Percentiles rank a stretch among this genome's conserved stretches.
Evolutionary conservation across 2,888 invertebrate species (phyloP).

Genomic region (Parapristionchus giblindavisi): DNA sequence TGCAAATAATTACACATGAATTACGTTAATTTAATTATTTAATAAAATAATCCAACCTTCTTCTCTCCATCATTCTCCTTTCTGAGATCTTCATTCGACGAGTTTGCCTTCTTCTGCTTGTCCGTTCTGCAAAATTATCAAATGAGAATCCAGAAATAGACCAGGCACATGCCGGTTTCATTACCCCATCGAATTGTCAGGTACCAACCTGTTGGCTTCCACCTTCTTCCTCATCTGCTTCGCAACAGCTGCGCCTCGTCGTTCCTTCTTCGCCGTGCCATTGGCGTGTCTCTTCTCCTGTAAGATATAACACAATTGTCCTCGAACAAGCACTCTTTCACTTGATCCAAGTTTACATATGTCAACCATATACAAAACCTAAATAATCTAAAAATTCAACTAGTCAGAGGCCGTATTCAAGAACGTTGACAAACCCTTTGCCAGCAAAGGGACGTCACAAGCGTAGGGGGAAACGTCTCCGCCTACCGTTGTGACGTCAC

Average conservation of each 20-base stretch:
- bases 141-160: not conserved
- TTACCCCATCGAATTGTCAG: not conserved
- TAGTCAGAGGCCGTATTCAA: too few species aligned
- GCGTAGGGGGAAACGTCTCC: too few species aligned
- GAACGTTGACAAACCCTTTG: too few species aligned
- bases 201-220: constrained; percentile 6
- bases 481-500: too few species aligned
- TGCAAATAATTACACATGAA: not conserved
- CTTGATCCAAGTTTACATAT: not conserved
- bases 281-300: constrained; percentile 31
- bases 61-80: constrained; percentile 30
- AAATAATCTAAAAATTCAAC: too few species aligned
- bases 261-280: constrained; percentile 38
- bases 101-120: constrained; percentile 35
- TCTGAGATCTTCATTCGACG: constrained; percentile 30
- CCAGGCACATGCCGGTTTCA: not conserved
- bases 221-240: constrained; percentile 38
- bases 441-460: too few species aligned
- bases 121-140: not conserved
- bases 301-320: not conserved
- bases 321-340: not conserved
- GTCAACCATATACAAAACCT: not conserved
- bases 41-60: not conserved
- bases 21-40: not conserved
- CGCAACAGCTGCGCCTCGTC: constrained; percentile 34